These are phyloP conservation scores for Pimephales promelas DNA, from an alignment of 2,113 vertebrate species.

Conservation along the genomic window DNA sequence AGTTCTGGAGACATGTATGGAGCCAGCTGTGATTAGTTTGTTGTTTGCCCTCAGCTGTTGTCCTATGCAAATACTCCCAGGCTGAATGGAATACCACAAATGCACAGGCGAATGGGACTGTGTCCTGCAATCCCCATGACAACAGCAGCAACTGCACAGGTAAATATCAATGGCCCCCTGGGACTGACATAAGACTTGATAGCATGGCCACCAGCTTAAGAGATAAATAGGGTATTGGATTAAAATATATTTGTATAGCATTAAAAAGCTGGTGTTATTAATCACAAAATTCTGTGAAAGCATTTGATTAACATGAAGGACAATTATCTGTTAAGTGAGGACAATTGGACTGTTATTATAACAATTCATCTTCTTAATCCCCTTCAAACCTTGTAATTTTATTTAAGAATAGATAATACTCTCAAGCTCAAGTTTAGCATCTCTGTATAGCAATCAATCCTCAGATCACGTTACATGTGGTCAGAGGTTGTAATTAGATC, in stretches of 20 bases:
- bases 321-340: background rate
- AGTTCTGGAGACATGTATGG: background rate
- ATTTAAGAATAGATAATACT: background rate
- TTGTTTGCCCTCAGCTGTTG: conserved; percentile 51
- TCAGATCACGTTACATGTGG: conserved; percentile 36
- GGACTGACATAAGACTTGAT: background rate
- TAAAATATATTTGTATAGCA: background rate
- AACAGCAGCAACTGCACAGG: conserved; percentile 58
- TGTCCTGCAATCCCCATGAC: conserved; percentile 53
- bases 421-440: conserved; percentile 26
- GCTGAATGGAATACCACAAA: conserved; percentile 56
- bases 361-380: background rate
- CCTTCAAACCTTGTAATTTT: background rate
- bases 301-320: background rate
- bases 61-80: conserved; percentile 57
- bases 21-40: conserved; percentile 54
- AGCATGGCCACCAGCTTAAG: background rate
- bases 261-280: background rate
- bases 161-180: conserved; percentile 20
- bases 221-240: background rate
- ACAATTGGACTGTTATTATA: background rate
- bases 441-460: conserved; percentile 2
- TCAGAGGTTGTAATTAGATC: conserved; percentile 46
- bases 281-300: background rate
- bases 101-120: conserved; percentile 42